Percentiles rank a stretch among this genome's conserved stretches.
phyloP scores from a whole-genome alignment of 1,140 invertebrate genomes.

The Drosophila albomicans region DNA sequence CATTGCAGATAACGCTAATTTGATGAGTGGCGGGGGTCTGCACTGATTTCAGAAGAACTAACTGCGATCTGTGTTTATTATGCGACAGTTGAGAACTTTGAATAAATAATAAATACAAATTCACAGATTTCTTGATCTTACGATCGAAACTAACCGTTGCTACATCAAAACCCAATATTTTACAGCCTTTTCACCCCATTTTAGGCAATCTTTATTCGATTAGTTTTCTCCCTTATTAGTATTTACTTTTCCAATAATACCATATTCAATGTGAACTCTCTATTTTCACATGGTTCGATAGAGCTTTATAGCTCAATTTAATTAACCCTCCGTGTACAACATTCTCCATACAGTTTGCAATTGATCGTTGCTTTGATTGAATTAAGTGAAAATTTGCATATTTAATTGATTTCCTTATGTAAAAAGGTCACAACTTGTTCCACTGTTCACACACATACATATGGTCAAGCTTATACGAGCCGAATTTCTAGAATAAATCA shows the following conservation, averaged over 20 bases:
- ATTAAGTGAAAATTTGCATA: conserved; percentile 72
- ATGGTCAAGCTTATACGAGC: too few species aligned
- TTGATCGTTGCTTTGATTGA: conserved; percentile 60
- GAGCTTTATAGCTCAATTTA: conserved; percentile 49
- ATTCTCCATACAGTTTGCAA: conserved; percentile 11
- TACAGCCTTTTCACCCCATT: neutral
- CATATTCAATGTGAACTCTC: neutral
- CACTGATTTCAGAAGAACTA: neutral
- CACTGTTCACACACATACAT: neutral
- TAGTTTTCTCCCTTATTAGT: neutral
- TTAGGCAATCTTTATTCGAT: neutral
- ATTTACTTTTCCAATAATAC: neutral
- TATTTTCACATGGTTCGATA: neutral
- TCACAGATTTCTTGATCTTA: too few species aligned
- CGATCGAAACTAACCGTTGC: too few species aligned
- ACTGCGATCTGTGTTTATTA: neutral
- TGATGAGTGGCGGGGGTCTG: neutral
- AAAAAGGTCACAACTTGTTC: conserved; percentile 5
- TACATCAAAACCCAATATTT: neutral
- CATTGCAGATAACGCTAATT: conserved; percentile 8
- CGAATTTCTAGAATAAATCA: too few species aligned
- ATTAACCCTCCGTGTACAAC: conserved; percentile 62
- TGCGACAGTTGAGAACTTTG: neutral
- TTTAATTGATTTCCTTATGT: conserved; percentile 31
- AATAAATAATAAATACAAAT: too few species aligned